Evolutionary conservation across 2,113 vertebrate species (phyloP).

Genomic region (Egretta garzetta): DNA sequence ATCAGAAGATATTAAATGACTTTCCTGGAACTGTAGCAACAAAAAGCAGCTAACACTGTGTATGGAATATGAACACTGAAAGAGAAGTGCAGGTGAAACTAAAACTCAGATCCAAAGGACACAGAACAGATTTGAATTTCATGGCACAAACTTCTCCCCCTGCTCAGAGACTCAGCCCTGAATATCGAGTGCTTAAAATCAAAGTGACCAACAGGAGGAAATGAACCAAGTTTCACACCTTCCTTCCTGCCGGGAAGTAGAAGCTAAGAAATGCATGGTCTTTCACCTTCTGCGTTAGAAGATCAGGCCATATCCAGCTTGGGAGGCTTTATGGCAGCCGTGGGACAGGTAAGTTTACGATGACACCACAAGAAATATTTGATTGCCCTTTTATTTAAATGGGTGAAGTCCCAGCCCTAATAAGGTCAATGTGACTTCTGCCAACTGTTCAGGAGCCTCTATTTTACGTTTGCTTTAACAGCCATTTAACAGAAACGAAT

Average conservation of each 20-base stretch:
- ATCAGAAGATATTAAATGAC: background rate
- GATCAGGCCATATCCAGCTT: background rate
- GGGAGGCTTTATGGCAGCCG: background rate
- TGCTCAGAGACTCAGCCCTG: background rate
- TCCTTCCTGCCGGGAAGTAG: background rate
- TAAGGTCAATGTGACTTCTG: background rate
- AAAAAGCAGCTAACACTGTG: background rate
- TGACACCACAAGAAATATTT: background rate
- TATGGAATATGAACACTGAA: background rate
- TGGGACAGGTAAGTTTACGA: background rate
- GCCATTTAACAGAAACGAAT: background rate
- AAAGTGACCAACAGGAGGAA: background rate
- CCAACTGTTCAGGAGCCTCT: background rate
- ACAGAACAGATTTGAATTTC: background rate
- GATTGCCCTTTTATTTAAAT: background rate
- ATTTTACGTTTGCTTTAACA: background rate
- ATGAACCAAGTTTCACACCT: background rate
- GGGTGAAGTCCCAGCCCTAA: background rate
- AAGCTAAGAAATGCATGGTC: background rate
- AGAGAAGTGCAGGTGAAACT: background rate
- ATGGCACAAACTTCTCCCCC: background rate
- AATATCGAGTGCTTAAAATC: background rate
- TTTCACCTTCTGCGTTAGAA: background rate
- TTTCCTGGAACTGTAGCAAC: background rate
- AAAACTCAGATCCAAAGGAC: background rate